Evolutionary conservation across 2,888 invertebrate species (phyloP).

Genomic region (Tyria jacobaeae): DNA sequence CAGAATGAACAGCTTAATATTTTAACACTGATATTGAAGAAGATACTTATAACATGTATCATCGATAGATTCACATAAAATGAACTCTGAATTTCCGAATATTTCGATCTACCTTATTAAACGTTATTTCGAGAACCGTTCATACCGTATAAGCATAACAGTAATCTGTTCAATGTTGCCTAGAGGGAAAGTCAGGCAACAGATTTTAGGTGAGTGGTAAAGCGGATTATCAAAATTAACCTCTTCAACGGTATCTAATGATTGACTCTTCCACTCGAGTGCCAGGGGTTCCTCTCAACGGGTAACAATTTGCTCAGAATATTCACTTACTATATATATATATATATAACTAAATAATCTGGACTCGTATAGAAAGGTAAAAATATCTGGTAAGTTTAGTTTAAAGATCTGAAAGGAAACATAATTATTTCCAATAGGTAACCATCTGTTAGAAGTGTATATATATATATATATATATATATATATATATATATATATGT

Average conservation of each 20-base stretch:
- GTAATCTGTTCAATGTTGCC: conserved; percentile 46
- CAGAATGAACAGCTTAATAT: not conserved
- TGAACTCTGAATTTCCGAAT: conserved; percentile 10
- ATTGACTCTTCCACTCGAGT: conserved; percentile 72
- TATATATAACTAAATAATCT: conserved; percentile 28
- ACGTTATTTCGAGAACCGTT: conserved; percentile 26
- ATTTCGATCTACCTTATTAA: conserved; percentile 11
- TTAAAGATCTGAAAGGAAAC: no score
- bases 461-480: no score
- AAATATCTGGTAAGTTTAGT: conserved; percentile 4
- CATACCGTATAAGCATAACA: conserved; percentile 36
- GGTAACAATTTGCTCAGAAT: conserved; percentile 39
- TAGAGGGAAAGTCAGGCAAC: conserved; percentile 42
- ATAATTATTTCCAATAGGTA: no score
- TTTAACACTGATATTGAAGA: conserved; percentile 10
- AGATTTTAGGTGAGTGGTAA: conserved; percentile 68
- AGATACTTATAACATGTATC: conserved; percentile 3
- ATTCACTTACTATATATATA: conserved; percentile 37
- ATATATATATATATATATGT: no score
- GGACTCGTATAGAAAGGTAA: conserved; percentile 9
- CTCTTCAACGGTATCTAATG: conserved; percentile 75
- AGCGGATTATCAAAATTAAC: conserved; percentile 83
- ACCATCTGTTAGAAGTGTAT: no score
- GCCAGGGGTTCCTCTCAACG: conserved; percentile 58
- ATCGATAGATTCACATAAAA: conserved; percentile 3